phyloP scores from a whole-genome alignment of 2,113 vertebrate species.

The Tragelaphus imberbis region DNA sequence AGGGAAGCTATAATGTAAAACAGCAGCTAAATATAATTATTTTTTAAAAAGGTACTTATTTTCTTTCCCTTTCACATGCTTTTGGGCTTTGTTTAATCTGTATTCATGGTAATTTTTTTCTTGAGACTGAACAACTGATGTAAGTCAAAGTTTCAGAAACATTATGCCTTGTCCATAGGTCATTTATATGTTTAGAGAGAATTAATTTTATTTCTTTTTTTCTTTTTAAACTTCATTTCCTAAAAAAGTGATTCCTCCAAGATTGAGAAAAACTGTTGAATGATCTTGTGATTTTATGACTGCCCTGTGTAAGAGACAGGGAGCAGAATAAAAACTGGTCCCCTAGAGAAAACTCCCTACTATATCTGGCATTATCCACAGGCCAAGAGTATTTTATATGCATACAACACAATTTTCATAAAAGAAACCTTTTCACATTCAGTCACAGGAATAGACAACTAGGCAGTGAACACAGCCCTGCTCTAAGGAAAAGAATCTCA shows the following conservation, averaged over 20 bases:
- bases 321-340: background rate
- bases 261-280: background rate
- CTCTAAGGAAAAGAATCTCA: constrained; percentile 4
- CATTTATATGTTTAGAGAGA: background rate
- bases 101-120: background rate
- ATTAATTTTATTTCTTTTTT: background rate
- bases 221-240: background rate
- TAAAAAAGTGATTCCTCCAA: background rate
- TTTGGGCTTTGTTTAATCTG: background rate
- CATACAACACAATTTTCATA: background rate
- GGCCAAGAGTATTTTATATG: background rate
- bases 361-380: background rate
- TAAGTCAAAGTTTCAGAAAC: background rate
- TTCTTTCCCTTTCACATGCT: background rate
- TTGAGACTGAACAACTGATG: background rate
- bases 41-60: background rate
- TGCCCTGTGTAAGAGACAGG: background rate
- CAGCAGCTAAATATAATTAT: background rate
- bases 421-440: background rate
- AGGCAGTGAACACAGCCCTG: background rate
- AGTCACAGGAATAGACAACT: background rate
- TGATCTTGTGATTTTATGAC: background rate
- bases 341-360: background rate
- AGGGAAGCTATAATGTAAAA: background rate
- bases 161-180: background rate